phyloP scores from a whole-genome alignment of 2,888 invertebrate species.

The Acanthosepion pharaonis region DNA sequence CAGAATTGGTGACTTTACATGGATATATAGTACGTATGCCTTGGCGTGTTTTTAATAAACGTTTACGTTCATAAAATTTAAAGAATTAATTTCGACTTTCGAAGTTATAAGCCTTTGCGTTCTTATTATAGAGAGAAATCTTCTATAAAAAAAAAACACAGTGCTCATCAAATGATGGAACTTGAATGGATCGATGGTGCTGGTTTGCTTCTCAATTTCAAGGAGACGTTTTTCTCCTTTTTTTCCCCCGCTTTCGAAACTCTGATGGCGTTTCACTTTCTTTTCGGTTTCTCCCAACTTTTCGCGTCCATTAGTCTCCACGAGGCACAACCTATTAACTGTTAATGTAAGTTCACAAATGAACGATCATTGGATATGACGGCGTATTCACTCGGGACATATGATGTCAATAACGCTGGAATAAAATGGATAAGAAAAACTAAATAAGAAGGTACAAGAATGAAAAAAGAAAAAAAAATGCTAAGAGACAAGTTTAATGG shows the following conservation, averaged over 20 bases:
- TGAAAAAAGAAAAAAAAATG: neutral
- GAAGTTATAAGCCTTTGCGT: too few relatives aligned
- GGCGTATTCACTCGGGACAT: neutral
- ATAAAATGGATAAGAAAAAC: neutral
- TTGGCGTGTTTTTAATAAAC: too few relatives aligned
- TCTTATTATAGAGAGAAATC: neutral
- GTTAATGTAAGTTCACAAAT: neutral
- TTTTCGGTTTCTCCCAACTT: neutral
- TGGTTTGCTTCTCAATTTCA: neutral
- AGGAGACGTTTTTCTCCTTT: neutral
- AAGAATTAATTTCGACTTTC: too few relatives aligned
- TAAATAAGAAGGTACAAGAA: neutral
- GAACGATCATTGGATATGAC: conserved; percentile 21
- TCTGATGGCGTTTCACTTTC: neutral
- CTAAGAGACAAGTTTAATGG: neutral
- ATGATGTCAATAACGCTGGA: neutral
- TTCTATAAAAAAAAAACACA: neutral
- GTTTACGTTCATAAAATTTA: too few relatives aligned
- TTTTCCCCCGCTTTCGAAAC: neutral
- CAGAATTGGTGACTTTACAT: too few relatives aligned
- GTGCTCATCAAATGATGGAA: neutral
- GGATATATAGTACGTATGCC: too few relatives aligned
- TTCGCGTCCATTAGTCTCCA: neutral
- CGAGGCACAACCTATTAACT: neutral
- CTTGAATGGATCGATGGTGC: neutral